Base-by-base conservation (phyloP, 2,888 invertebrate species). In the Congeria kusceri region DNA sequence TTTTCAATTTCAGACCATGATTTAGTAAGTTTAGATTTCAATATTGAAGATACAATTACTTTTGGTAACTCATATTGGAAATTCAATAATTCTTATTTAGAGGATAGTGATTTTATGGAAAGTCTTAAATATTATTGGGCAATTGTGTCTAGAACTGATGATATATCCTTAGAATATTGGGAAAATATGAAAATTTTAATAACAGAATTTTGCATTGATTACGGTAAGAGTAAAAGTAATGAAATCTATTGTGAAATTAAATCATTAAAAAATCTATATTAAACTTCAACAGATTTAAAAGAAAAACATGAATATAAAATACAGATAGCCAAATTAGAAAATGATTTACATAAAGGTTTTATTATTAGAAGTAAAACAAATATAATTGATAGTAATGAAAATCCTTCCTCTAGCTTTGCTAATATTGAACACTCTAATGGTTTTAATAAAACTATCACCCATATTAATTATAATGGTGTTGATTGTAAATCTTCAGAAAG, bases 51-150 rank as follows among this genome's bases (percentile, higher is more conserved):
- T 15, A 44, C 44, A n/a, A 44, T 58, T 39, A 57, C 57, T 2
- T 67, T 58, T 58, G 67, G 67, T 1, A 67, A 67, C 18, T 57
- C 57, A 23, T 67, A 67, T 58, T 67, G 67, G 67, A 67, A 67
- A 44, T 67, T 67, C 25, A 67, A 67, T 67, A 58, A 67, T 67
- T 39, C 29, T 5, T 32, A 57, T 4, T 44, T 67, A 20, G 25
- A 39, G 11, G 67, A 67, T 67, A 58, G 25, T 25, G 44, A 57
- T 1, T 57, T 67, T 53, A 15, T 28, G 15, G 28, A 56, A n/a
- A 20, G 23, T 25, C 57, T 67, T 67, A 44, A 58, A 57, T 67
- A 32, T 57, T 67, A 39, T 46, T 67, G 67, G 67, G 23, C 28
- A 39, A 44, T 39, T 20, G 44, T 39, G 32, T 47, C 47, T 58